These are phyloP conservation scores for Myoxocephalus aenaeus DNA, from an alignment of 2,797 vertebrate species.

Conservation along the genomic window DNA sequence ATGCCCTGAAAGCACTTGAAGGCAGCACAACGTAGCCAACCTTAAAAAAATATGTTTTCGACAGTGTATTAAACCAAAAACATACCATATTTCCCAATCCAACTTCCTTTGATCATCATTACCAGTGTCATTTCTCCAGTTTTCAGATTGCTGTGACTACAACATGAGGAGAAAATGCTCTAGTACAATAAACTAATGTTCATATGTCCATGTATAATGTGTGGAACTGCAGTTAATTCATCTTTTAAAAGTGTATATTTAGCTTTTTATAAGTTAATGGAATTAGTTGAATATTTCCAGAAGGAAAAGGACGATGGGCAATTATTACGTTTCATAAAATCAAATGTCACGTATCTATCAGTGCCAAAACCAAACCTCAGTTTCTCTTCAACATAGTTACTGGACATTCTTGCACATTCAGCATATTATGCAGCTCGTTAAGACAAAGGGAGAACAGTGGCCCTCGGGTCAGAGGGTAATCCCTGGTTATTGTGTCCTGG, in stretches of 20 bases:
- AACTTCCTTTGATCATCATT: background rate
- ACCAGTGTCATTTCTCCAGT: background rate
- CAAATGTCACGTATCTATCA: slow-evolving; percentile 20
- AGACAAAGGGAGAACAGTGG: slow-evolving; percentile 55
- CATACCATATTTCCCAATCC: background rate
- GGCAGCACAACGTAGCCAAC: background rate
- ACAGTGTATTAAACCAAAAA: background rate
- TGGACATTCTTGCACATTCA: slow-evolving; percentile 37
- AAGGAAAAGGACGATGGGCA: slow-evolving; percentile 13
- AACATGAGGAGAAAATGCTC: background rate
- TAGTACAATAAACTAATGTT: background rate
- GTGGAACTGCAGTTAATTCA: background rate
- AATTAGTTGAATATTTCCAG: slow-evolving; percentile 18
- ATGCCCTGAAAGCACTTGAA: slow-evolving; percentile 20
- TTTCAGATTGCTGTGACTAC: background rate
- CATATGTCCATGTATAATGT: background rate
- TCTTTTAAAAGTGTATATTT: background rate
- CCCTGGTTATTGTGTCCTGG: slow-evolving; percentile 60
- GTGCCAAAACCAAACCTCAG: background rate
- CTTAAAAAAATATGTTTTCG: background rate
- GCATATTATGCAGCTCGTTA: slow-evolving; percentile 71
- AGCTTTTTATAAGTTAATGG: background rate
- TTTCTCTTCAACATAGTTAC: slow-evolving; percentile 1
- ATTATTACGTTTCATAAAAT: slow-evolving; percentile 15
- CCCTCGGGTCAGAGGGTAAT: slow-evolving; percentile 70